Evolutionary conservation across 2,888 invertebrate species (phyloP), one percentile per base, ranked within the genome.

Genomic region (Apoda limacodes): DNA sequence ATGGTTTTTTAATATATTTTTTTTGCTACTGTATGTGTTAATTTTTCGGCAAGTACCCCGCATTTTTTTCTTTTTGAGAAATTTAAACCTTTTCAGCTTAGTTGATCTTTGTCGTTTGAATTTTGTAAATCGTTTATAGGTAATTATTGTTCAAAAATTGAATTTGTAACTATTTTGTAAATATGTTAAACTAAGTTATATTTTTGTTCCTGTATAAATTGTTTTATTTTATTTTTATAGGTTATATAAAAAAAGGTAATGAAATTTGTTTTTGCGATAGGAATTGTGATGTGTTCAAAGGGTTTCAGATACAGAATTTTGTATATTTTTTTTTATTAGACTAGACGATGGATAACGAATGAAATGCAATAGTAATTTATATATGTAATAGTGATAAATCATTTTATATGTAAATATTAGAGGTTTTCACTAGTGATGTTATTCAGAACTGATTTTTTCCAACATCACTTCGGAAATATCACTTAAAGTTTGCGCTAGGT

Each of bases 301-400:
- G 54, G 49, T 56, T 56, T 55, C 54, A 60, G 50, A 57, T 46
- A 50, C 41, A 51, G 55, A 48, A 50, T 56, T 68, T 66, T 80
- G 74, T 76, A 76, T 55, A 75, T 76, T 70, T 66, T 64, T 64
- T 64, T 70, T 65, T 17, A 7, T 6, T 17, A 17, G 17, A 17
- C 60, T 58, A 61, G 78, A 76, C n/a, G n/a, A 71, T 60, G 57
- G 58, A 55, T 72, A 68, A 66, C 60, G 59, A 64, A 69, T 56
- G 63, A 75, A 75, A 75, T 68, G 78, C 80, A 80, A 80, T 78
- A 80, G 80, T 76, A 76, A 80, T 74, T 78, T 80, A 80, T 80
- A 72, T 71, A 66, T 63, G n/a, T n/a, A n/a, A n/a, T 78, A 75
- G 71, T 54, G 61, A 58, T 62, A 59, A 64, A 56, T 60, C 57